A percentile compares a stretch with the other conserved stretches of the same genome.
Conservation (phyloP, 2,113 vertebrate species). For the Prochilodus magdalenae region DNA sequence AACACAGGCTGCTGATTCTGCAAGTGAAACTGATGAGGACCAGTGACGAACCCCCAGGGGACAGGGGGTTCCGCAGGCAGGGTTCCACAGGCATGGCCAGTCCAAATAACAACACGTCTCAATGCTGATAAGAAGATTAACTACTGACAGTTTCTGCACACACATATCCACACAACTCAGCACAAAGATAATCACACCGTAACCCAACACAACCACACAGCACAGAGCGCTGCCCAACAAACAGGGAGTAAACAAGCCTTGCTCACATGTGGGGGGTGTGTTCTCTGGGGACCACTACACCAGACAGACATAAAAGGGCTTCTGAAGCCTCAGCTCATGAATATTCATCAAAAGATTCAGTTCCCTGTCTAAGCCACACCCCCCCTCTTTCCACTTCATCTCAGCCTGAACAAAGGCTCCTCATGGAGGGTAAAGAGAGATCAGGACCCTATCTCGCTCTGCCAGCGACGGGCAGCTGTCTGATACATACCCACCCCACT, state of each 20-base stretch:
- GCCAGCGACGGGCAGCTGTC: conserved; percentile 4
- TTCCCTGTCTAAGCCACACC: conserved; percentile 8
- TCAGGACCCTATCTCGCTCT: conserved; percentile 9
- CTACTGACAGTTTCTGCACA: neutral
- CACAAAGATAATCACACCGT: neutral
- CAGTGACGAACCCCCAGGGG: neutral
- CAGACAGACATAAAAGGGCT: conserved; percentile 10
- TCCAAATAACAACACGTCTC: neutral
- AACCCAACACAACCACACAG: neutral
- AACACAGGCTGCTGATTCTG: conserved; percentile 1
- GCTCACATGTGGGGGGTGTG: neutral
- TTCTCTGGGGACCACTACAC: neutral
- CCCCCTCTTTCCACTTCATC: neutral
- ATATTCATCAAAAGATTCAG: conserved; percentile 46
- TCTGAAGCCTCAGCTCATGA: conserved; percentile 37
- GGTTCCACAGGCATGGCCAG: neutral
- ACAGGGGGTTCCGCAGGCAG: neutral
- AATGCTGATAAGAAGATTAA: neutral
- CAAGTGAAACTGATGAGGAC: neutral
- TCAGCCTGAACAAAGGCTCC: conserved; percentile 42
- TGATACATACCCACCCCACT: neutral
- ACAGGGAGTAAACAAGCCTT: neutral
- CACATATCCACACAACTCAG: neutral
- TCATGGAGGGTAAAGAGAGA: neutral
- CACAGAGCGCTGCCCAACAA: neutral